These are phyloP conservation scores for Coregonus sp. DNA, from an alignment of 2,797 vertebrate species.

Conservation along the genomic window DNA sequence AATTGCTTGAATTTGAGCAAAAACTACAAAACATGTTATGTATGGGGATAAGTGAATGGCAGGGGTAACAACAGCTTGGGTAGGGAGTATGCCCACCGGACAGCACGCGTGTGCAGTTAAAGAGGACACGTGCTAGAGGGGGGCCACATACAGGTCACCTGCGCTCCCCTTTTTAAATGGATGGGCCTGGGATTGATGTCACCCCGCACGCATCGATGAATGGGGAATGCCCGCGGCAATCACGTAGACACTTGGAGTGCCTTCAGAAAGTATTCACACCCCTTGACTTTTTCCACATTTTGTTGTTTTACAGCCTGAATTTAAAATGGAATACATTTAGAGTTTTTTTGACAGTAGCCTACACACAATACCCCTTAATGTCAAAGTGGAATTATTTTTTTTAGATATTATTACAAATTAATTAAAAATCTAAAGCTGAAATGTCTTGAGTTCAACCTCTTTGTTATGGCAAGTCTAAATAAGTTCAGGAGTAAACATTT, in stretches of 20 bases:
- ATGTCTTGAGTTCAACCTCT: no score
- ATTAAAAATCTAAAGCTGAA: no score
- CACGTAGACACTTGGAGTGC: constrained; percentile 47
- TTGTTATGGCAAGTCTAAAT: no score
- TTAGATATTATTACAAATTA: no score
- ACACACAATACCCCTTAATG: no score
- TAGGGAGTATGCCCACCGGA: constrained; percentile 26
- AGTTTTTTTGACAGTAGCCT: no score
- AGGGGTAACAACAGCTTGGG: constrained; percentile 14
- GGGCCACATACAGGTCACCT: constrained; percentile 68
- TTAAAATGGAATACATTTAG: no score
- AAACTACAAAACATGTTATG: constrained; percentile 55
- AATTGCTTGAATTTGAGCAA: constrained; percentile 77
- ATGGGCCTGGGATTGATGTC: constrained; percentile 71
- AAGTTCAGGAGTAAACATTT: no score
- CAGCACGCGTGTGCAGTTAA: constrained; percentile 25
- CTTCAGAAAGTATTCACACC: no score
- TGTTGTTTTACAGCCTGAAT: no score
- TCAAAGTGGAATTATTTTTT: no score
- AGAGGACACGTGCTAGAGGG: constrained; percentile 41
- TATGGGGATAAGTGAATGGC: constrained; percentile 39
- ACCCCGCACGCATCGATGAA: constrained; percentile 67
- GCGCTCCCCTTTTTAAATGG: constrained; percentile 77
- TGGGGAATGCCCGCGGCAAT: constrained; percentile 61
- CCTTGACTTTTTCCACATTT: no score